Evolutionary conservation across 2,797 vertebrate genomes (phyloP), one percentile per base, ranked within the genome.

Genomic region (Alauda arvensis): DNA sequence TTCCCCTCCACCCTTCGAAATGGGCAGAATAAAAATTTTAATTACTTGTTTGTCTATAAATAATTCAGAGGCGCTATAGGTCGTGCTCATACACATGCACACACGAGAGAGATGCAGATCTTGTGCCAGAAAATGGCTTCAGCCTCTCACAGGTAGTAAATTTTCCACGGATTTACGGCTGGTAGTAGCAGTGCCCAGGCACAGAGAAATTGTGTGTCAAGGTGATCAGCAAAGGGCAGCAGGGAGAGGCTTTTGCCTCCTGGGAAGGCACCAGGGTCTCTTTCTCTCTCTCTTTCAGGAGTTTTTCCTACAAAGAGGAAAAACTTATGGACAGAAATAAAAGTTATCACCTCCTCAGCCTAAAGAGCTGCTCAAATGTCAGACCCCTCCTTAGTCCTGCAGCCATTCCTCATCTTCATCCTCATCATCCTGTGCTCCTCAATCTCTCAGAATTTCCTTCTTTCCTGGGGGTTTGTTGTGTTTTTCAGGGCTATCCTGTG

Each of bases 21-120:
- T 42, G 62, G 49, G 74, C 70, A 63, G 75, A 90, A 92, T 90
- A 93, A 90, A 93, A 93, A 87, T 78, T 87, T 91, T 92, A 93
- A 90, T 93, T 93, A 92, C 87, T 87, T 92, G 89, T 91, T 93
- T 92, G 77, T 37, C 80, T 60, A 81, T 89, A 85, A 91, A 94
- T 92, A 88, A 92, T 45, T 57, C 10, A 0, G 67, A 39, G 82
- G 52, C 8, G 6, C 69, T 23, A 18, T 68, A 68, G 71, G 81
- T 77, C 46, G n/a, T 72, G 84, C 76, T 90, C 53, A 11, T 53
- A 61, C 49, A 51, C 43, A 7, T 20, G 52, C 83, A 45, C 48
- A 20, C 20, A 13, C 1, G 4, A 18, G 20, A 12, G 48, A 81
- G 91, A 88, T 90, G 24, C 21, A 7, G 51, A 84, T 85, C 71